Conservation (phyloP, 2,888 invertebrate species). For the Leptura quadrifasciata region DNA sequence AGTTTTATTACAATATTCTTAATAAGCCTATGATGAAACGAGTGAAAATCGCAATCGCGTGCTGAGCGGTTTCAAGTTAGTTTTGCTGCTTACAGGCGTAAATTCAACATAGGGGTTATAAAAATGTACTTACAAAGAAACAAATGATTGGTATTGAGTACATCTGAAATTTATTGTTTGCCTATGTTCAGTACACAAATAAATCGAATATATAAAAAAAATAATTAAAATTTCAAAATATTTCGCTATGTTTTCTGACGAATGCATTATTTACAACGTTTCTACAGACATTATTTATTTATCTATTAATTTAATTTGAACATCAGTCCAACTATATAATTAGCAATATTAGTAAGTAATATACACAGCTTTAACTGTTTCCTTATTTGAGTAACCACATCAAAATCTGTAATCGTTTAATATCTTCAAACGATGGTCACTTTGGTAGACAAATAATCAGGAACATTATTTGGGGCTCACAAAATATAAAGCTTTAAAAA, state of each 20-base stretch:
- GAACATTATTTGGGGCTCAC: slow-evolving; percentile 7
- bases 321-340: slow-evolving; percentile 2
- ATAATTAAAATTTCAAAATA: slow-evolving; percentile 24
- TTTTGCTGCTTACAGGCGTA: too few species aligned
- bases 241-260: slow-evolving; percentile 13
- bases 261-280: slow-evolving; percentile 27
- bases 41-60: too few species aligned
- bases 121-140: not conserved
- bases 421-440: not conserved
- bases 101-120: too few species aligned
- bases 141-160: slow-evolving; percentile 13
- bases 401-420: not conserved
- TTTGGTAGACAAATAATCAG: not conserved
- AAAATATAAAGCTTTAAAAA: slow-evolving; percentile 12
- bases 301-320: slow-evolving; percentile 16
- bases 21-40: too few species aligned
- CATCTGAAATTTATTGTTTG: slow-evolving; percentile 29
- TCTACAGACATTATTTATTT: slow-evolving; percentile 28
- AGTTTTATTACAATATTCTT: too few species aligned
- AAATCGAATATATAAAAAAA: slow-evolving; percentile 29
- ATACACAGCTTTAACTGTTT: not conserved
- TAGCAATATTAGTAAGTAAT: slow-evolving; percentile 7
- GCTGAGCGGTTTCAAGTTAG: too few species aligned
- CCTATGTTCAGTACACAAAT: slow-evolving; percentile 30
- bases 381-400: not conserved